phyloP scores from a whole-genome alignment of 2,113 vertebrate genomes.

The Penelope pileata region DNA sequence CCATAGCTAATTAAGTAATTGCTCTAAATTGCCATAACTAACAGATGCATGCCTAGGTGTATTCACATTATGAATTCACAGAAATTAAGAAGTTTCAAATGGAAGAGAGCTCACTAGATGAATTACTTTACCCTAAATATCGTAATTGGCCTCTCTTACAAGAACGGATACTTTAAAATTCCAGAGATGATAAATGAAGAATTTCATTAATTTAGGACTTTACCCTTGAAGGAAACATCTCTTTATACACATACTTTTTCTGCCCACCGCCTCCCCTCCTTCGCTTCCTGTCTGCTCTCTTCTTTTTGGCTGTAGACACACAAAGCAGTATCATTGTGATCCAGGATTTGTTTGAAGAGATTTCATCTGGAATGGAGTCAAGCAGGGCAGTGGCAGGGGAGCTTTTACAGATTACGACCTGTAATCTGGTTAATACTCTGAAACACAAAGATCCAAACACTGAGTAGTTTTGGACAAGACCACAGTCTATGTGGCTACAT shows the following conservation, averaged over 20 bases:
- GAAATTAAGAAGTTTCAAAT: constrained; percentile 71
- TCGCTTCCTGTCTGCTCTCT: background rate
- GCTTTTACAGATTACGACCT: constrained; percentile 80
- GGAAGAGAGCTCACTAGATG: constrained; percentile 69
- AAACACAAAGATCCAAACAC: constrained; percentile 74
- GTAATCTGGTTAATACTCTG: constrained; percentile 80
- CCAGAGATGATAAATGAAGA: constrained; percentile 71
- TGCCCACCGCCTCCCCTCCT: background rate
- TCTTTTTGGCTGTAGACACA: constrained; percentile 60
- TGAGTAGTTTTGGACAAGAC: constrained; percentile 68
- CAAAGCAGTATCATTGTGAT: constrained; percentile 71
- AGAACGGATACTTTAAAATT: constrained; percentile 64
- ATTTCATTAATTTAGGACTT: constrained; percentile 74
- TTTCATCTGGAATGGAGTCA: constrained; percentile 81
- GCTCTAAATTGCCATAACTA: constrained; percentile 71
- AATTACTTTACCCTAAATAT: constrained; percentile 76
- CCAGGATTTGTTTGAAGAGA: constrained; percentile 78
- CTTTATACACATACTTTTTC: constrained; percentile 34
- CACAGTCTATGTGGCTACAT: constrained; percentile 22
- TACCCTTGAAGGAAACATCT: constrained; percentile 73
- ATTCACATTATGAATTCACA: constrained; percentile 68
- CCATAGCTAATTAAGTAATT: constrained; percentile 74
- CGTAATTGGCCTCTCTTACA: constrained; percentile 69
- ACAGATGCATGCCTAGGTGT: constrained; percentile 61
- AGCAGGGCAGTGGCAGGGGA: constrained; percentile 76